A percentile compares a stretch with the other conserved stretches of the same genome.
Evolutionary conservation across 2,113 vertebrate species (phyloP).

Genomic region (Notothenia rossii): DNA sequence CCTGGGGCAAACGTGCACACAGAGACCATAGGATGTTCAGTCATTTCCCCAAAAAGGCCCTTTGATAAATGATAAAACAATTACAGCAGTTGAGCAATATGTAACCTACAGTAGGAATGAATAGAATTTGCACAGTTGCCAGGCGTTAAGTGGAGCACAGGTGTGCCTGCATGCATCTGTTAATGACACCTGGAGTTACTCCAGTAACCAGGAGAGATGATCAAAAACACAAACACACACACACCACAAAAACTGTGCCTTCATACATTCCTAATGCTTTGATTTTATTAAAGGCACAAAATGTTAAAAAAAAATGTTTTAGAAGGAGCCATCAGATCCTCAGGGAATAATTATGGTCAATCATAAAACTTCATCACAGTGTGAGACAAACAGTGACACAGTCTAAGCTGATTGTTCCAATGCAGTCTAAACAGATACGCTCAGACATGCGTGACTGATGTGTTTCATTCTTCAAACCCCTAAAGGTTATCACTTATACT

Average conservation of each 20-base stretch:
- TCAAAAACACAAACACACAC: background rate
- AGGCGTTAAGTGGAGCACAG: conserved; percentile 29
- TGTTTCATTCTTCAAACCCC: conserved; percentile 50
- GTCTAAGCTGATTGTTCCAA: conserved; percentile 67
- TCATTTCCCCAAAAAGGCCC: background rate
- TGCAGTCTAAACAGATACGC: conserved; percentile 60
- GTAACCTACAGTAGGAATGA: conserved; percentile 1
- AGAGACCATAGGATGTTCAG: background rate
- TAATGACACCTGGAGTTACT: conserved; percentile 22
- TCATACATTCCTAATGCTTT: conserved; percentile 5
- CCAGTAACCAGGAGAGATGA: background rate
- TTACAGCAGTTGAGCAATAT: conserved; percentile 10
- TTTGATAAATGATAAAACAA: conserved; percentile 28
- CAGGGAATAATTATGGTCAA: conserved; percentile 65
- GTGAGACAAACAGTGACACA: conserved; percentile 60
- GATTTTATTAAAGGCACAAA: conserved; percentile 22
- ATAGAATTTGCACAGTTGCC: conserved; percentile 6
- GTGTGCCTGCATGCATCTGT: conserved; percentile 42
- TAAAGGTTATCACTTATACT: conserved; percentile 54
- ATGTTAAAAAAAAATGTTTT: conserved; percentile 40
- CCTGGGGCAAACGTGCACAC: background rate
- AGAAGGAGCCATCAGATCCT: conserved; percentile 30
- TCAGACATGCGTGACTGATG: conserved; percentile 64
- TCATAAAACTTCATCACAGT: conserved; percentile 64
- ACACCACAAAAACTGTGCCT: background rate